A percentile compares a stretch with the other conserved stretches of the same genome.
Conservation (phyloP, 2,113 vertebrate species). For the Progne subis region DNA sequence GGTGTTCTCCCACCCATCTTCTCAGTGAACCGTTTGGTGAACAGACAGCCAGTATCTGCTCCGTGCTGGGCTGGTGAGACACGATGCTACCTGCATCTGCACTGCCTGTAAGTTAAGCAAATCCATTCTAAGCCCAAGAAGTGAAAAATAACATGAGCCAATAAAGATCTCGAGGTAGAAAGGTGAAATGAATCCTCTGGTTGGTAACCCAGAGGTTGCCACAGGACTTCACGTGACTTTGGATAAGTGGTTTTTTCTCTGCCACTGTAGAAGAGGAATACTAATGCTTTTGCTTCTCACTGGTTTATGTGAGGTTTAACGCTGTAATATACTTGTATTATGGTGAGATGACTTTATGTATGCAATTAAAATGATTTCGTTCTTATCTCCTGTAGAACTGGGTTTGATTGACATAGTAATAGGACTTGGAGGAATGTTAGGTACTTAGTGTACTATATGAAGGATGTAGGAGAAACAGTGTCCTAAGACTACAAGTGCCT, state of each 20-base stretch:
- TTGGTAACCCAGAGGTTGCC: not conserved
- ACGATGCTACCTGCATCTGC: not conserved
- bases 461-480: not conserved
- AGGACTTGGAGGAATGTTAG: not conserved
- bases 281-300: not conserved
- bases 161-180: not conserved
- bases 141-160: not conserved
- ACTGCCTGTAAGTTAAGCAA: not conserved
- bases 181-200: not conserved
- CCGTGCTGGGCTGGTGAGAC: not conserved
- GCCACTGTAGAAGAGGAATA: not conserved
- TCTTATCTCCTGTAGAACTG: not conserved
- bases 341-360: not conserved
- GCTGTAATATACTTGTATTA: not conserved
- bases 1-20: not conserved
- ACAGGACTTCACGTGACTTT: not conserved
- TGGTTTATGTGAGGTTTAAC: not conserved
- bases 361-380: not conserved
- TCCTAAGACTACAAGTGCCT: not conserved
- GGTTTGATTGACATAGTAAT: not conserved
- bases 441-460: not conserved
- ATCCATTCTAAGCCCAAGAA: not conserved
- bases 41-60: accelerated
- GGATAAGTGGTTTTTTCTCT: not conserved
- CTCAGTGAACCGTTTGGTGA: not conserved